Conservation (phyloP, 2,113 vertebrate species). For the Epinephelus moara region DNA sequence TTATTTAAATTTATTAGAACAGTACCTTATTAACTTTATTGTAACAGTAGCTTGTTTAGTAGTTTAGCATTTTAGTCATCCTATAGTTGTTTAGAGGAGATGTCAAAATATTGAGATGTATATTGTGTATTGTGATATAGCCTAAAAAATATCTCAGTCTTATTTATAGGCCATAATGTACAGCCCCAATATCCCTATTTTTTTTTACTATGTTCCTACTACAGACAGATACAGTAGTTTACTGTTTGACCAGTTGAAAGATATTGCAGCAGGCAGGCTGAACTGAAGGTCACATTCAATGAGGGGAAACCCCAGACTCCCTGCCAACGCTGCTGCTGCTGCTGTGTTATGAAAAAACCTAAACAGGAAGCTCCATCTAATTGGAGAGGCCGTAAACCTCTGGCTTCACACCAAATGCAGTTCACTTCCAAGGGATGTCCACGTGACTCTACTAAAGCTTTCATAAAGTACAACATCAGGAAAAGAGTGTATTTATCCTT, state of each 20-base stretch:
- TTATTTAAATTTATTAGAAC: too few relatives aligned
- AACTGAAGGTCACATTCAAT: constrained; percentile 31
- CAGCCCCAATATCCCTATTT: too few relatives aligned
- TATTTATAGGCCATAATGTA: too few relatives aligned
- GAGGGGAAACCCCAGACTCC: constrained; percentile 52
- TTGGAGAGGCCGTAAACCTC: constrained; percentile 6
- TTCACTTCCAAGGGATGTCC: neutral
- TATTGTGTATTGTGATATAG: too few relatives aligned
- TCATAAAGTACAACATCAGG: neutral
- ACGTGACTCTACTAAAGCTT: neutral
- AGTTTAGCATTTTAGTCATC: too few relatives aligned
- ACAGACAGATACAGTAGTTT: neutral
- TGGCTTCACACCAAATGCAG: neutral
- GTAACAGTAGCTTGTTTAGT: too few relatives aligned
- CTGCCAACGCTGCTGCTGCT: neutral
- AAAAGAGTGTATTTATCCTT: neutral
- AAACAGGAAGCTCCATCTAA: constrained; percentile 46
- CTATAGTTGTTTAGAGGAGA: too few relatives aligned
- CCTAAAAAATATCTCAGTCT: too few relatives aligned
- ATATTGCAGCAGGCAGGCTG: constrained; percentile 12
- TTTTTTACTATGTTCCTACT: too few relatives aligned
- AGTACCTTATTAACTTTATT: too few relatives aligned
- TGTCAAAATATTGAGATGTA: too few relatives aligned
- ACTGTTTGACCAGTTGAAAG: neutral
- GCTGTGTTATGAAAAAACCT: constrained; percentile 23